Percentiles rank a stretch among this genome's conserved stretches.
phyloP scores from a whole-genome alignment of 2,113 vertebrate species.

The Silurus glanis region DNA sequence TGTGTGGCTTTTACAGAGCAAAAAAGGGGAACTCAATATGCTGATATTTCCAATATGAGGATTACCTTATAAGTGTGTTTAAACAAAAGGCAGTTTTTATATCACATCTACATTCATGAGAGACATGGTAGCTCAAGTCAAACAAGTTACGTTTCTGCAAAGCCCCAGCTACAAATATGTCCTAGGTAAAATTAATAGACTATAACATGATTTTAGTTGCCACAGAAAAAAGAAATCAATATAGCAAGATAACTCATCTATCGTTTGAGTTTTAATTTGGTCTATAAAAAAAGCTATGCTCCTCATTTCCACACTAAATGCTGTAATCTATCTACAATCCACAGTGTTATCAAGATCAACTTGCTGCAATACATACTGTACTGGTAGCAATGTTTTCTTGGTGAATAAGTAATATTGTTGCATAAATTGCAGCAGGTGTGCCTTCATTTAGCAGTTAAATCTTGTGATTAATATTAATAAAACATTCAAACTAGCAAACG shows the following conservation, averaged over 20 bases:
- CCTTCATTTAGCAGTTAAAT: neutral
- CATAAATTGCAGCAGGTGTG: slow-evolving; percentile 1
- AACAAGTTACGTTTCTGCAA: neutral
- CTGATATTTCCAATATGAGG: no score
- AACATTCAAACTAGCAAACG: neutral
- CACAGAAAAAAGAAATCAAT: neutral
- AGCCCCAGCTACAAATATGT: neutral
- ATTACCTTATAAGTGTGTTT: neutral
- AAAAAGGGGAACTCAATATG: neutral
- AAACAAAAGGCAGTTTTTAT: neutral
- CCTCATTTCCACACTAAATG: neutral
- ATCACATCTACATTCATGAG: neutral
- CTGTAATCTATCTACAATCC: neutral
- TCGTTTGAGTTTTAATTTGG: neutral
- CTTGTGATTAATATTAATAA: slow-evolving; percentile 21
- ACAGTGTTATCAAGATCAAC: neutral
- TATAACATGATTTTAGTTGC: neutral
- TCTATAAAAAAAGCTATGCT: neutral
- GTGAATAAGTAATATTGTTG: no score
- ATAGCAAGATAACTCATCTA: no score
- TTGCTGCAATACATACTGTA: neutral
- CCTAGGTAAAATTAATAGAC: neutral
- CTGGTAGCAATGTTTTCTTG: neutral
- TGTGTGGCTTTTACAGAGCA: neutral
- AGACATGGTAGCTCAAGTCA: neutral